Evolutionary conservation across 1,140 invertebrate species (phyloP).

Genomic region (Heliconius nattereri): DNA sequence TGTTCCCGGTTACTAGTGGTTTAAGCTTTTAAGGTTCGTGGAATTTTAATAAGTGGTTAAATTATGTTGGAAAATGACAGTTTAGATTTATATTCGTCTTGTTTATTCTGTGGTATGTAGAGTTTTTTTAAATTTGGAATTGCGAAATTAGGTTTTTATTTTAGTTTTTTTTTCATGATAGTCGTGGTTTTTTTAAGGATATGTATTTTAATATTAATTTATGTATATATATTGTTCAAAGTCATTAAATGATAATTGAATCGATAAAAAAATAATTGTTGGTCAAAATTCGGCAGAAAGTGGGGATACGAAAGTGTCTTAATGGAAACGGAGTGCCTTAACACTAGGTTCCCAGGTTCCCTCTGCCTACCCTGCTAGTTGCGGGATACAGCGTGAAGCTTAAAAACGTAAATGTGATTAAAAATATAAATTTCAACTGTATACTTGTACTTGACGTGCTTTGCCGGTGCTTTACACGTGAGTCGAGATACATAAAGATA

Average conservation of each 20-base stretch:
- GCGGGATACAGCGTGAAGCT: no score
- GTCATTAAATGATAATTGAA: neutral
- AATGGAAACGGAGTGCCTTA: no score
- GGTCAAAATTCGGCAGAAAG: no score
- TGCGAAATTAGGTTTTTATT: neutral
- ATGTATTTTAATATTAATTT: no score
- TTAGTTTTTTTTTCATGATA: no score
- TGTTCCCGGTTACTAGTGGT: conserved; percentile 29
- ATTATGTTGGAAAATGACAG: conserved; percentile 19
- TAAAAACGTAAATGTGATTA: neutral
- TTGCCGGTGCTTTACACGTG: conserved; percentile 5
- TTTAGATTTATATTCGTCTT: neutral
- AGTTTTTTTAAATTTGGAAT: neutral
- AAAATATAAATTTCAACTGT: conserved; percentile 7
- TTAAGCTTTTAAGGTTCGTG: conserved; percentile 46
- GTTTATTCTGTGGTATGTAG: neutral
- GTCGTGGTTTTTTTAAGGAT: no score
- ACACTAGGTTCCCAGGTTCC: no score
- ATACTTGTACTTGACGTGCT: conserved; percentile 1
- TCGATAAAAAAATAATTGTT: neutral
- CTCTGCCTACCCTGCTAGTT: no score
- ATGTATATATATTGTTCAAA: neutral
- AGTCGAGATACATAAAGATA: conserved; percentile 6
- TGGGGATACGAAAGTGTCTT: no score
- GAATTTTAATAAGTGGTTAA: conserved; percentile 30